Percentiles rank a stretch among this genome's conserved stretches.
Conservation (phyloP, 2,888 invertebrate genomes). For the Agrenia bidenticulata region DNA sequence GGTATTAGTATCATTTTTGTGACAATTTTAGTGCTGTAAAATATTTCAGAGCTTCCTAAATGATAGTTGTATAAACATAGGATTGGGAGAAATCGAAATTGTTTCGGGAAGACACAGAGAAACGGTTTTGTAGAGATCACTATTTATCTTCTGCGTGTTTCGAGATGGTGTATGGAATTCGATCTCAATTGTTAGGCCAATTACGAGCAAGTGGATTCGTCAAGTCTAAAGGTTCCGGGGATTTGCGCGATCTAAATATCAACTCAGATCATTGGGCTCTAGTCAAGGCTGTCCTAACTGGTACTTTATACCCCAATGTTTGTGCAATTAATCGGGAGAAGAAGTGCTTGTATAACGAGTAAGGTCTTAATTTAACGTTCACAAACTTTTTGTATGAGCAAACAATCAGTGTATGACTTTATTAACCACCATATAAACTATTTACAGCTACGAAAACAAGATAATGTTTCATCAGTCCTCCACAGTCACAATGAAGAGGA, state of each 20-base stretch:
- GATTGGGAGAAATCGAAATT: constrained; percentile 59
- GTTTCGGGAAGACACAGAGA: constrained; percentile 17
- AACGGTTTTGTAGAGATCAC: constrained; percentile 65
- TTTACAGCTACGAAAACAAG: constrained; percentile 60
- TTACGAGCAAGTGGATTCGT: constrained; percentile 67
- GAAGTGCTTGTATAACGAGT: constrained; percentile 37
- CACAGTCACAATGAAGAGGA: constrained; percentile 58
- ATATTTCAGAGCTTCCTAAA: not conserved
- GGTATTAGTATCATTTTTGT: constrained; percentile 54
- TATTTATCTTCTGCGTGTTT: constrained; percentile 78
- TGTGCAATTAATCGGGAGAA: constrained; percentile 30
- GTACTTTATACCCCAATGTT: constrained; percentile 87
- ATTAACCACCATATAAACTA: too few relatives aligned
- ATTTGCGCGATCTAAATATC: constrained; percentile 76
- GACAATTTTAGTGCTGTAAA: not conserved
- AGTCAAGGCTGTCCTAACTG: constrained; percentile 83
- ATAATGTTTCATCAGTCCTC: constrained; percentile 66
- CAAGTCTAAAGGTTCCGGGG: constrained; percentile 59
- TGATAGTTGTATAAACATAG: constrained; percentile 34
- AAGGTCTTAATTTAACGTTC: constrained; percentile 14
- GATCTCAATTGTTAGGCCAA: constrained; percentile 79
- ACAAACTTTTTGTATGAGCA: not conserved
- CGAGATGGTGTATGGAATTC: constrained; percentile 84
- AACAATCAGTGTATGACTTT: not conserved
- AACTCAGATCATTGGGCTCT: constrained; percentile 87